Evolutionary conservation across 2,113 vertebrate genomes (phyloP).

Genomic region (Nycticorax nycticorax): DNA sequence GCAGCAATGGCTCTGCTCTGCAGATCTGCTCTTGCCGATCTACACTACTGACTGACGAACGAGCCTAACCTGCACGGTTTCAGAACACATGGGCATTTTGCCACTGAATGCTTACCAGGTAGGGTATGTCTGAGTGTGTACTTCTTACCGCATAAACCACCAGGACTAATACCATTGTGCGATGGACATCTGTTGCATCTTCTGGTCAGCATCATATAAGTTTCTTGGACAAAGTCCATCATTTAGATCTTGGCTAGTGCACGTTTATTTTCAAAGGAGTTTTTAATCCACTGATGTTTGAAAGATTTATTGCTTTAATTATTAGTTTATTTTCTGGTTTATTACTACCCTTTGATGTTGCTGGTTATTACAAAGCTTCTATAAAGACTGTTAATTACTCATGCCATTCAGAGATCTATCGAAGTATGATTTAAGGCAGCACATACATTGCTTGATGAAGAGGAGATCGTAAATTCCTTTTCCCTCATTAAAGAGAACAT

Average conservation of each 20-base stretch:
- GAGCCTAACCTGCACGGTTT: neutral
- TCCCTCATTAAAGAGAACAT: neutral
- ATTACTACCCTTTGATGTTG: slow-evolving; percentile 46
- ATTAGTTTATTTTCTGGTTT: slow-evolving; percentile 53
- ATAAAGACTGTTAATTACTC: slow-evolving; percentile 46
- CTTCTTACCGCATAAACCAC: neutral
- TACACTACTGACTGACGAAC: neutral
- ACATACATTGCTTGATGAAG: neutral
- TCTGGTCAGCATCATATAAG: neutral
- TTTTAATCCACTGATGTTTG: slow-evolving; percentile 32
- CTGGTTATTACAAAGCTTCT: slow-evolving; percentile 27
- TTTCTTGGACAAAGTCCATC: slow-evolving; percentile 25
- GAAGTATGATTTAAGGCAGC: slow-evolving; percentile 1
- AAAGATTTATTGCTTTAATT: slow-evolving; percentile 62
- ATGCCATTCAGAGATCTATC: slow-evolving; percentile 29
- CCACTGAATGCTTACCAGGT: neutral
- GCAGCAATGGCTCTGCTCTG: neutral
- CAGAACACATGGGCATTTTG: neutral
- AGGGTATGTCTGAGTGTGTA: neutral
- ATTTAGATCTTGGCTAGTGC: neutral
- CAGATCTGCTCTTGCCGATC: neutral
- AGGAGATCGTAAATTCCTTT: neutral
- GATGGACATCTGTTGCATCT: neutral
- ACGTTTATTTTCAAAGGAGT: slow-evolving; percentile 50
- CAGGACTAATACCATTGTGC: neutral